Evolutionary conservation across 1,140 invertebrate genomes (phyloP).

Genomic region (Bombus difficillimus): DNA sequence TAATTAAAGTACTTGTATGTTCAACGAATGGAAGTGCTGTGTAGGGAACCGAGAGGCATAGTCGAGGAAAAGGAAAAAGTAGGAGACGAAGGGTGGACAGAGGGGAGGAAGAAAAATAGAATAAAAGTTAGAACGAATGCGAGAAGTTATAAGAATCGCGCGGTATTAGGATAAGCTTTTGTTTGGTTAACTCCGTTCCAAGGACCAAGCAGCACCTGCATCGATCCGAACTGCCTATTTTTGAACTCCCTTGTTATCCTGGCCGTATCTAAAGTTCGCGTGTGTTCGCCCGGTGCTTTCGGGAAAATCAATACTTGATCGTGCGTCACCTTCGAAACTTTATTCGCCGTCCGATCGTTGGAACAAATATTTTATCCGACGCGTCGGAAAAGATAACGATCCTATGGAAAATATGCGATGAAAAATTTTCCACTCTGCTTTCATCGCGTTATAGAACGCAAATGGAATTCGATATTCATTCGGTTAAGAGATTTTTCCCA

Average conservation of each 20-base stretch:
- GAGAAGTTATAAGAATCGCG: conserved; percentile 21
- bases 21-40: neutral
- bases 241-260: conserved; percentile 62
- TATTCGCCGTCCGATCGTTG: neutral
- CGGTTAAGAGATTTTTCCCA: conserved; percentile 36
- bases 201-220: conserved; percentile 49
- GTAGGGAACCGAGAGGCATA: neutral
- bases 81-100: too few species aligned
- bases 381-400: conserved; percentile 12
- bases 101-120: neutral
- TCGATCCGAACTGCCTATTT: conserved; percentile 64
- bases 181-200: conserved; percentile 37
- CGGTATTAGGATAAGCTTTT: conserved; percentile 33
- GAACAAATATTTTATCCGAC: neutral
- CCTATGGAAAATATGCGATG: conserved; percentile 2
- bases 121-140: neutral
- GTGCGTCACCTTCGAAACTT: conserved; percentile 43
- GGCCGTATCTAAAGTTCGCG: conserved; percentile 60
- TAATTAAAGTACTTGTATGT: conserved; percentile 6
- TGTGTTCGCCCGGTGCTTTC: conserved; percentile 21
- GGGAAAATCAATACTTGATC: conserved; percentile 62
- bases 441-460: conserved; percentile 4
- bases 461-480: conserved; percentile 43
- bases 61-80: neutral
- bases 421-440: neutral